Evolutionary conservation across 2,113 vertebrate species (phyloP).

Genomic region (Paradoxurus hermaphroditus): DNA sequence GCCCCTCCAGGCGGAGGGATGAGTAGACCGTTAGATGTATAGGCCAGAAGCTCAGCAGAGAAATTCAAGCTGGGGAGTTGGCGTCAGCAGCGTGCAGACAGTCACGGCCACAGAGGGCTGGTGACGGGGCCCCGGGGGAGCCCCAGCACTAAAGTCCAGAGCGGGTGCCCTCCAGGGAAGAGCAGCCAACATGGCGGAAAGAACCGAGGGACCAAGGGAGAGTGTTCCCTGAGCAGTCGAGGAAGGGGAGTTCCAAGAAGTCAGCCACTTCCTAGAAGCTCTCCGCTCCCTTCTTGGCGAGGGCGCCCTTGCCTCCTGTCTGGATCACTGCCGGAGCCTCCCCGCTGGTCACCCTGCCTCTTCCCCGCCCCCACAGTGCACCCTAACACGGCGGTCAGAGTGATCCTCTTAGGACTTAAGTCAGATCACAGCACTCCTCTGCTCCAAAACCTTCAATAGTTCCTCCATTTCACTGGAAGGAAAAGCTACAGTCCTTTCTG

Average conservation of each 20-base stretch:
- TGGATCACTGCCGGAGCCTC: too few species aligned
- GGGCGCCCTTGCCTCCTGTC: neutral
- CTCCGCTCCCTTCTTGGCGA: neutral
- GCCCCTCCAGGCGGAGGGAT: neutral
- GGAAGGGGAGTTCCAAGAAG: neutral
- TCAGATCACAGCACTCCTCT: neutral
- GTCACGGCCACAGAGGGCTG: neutral
- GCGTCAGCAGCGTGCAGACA: neutral
- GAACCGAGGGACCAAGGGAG: neutral
- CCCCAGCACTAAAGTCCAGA: neutral
- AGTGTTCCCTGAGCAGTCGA: neutral
- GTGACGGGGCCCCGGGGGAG: neutral
- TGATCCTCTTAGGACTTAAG: neutral
- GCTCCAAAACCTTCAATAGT: neutral
- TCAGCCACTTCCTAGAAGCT: neutral
- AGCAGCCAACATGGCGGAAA: neutral
- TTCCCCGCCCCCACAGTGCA: neutral
- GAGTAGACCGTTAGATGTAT: neutral
- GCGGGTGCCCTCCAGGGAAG: neutral
- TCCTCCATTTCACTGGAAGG: neutral
- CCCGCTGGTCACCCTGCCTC: neutral
- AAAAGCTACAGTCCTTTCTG: neutral
- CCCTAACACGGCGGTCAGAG: neutral
- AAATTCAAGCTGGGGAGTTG: neutral
- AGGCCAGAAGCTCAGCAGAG: neutral